Evolutionary conservation across 2,113 vertebrate species (phyloP), one percentile per base, ranked within the genome.

Genomic region (Oceanites oceanicus): DNA sequence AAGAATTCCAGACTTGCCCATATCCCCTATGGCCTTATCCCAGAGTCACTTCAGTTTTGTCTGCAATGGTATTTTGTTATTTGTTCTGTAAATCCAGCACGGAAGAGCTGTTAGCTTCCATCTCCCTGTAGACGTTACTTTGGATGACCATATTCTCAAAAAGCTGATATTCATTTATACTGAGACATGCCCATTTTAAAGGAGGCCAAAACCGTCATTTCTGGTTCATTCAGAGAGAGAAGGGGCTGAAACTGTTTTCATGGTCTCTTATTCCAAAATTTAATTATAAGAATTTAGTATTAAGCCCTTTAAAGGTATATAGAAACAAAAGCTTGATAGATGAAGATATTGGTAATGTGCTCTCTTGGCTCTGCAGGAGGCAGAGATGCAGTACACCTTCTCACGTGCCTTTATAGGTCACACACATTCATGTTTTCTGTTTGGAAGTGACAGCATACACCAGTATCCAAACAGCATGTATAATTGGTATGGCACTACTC

Each of bases 131-230:
- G 72, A 66, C 5, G 7, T 36, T 83, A 30, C 40, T 55, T 62
- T 70, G 55, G 74, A 66, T 25, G 11, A 49, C 52, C 61, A 29
- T 8, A 27, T 76, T 81, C 58, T 61, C 75, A n/a, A 50, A 88
- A 88, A 90, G 53, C 73, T 93, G 78, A 92, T 94, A 55, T 23
- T 95, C 87, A 93, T 97, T 97, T 94, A 86, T 52, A 93, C 19
- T 67, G 55, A 75, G 84, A 65, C 65, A 88, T 1, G 8, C 19
- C 55, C n/a, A 26, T 72, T 89, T 55, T 67, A 87, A 96, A 95
- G 50, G 40, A 66, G 26, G 16, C 44, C 56, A 25, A 47, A 83
- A 40, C 30, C 45, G 45, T 50, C 6, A 50, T 34, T 91, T 74
- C 36, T 93, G 71, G 15, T 52, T 88, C 19, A 11, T 21, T 61